Evolutionary conservation across 2,113 vertebrate species (phyloP), one percentile per base, ranked within the genome.

Genomic region (Sarotherodon lohbergeri): DNA sequence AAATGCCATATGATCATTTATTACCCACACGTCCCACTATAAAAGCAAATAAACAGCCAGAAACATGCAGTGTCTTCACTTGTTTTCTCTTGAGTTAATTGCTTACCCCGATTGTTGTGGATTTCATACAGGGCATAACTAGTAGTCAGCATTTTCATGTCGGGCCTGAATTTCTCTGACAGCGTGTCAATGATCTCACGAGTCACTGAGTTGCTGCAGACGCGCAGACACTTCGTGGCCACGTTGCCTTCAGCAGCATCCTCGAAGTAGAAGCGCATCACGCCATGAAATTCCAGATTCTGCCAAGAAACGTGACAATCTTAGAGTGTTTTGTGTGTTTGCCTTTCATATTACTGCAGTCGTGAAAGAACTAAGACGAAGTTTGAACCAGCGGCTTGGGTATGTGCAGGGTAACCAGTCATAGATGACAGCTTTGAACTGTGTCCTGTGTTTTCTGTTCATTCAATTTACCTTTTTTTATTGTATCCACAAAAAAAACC

Each of bases 241-340:
- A 98, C 97, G 83, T 98, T 99, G 84, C 97, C 98, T 85, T 96
- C 97, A 82, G 94, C 95, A 90, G 96, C 96, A 71, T 99, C 98
- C 96, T 99, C 97, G 46, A 98, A 97, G 95, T 97, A 98, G 95
- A 99, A 99, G 59, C 98, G 96, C 97, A 99, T 97, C 84, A 99
- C 98, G 24, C 98, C 98, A 88, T 99, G 97, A 89, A 99, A 99
- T 88, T 97, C 97, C 81, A 98, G 91, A 91, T 97, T 97, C 98
- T 99, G 83, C 29, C 4, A n/a, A 22, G 34, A 83, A 78, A 83
- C 6, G 61, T 12, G 54, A n/a, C 1, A 5, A 19, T 43, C 17
- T 43, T 34, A 78, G 10, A 32, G 6, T 34, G 29, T 78, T 78
- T 50, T 78, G 71, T 11, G 1, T 12, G 71, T 50, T 50, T 50